Conservation (phyloP, 2,113 vertebrate species). For the Telmatochromis bifrenatus region DNA sequence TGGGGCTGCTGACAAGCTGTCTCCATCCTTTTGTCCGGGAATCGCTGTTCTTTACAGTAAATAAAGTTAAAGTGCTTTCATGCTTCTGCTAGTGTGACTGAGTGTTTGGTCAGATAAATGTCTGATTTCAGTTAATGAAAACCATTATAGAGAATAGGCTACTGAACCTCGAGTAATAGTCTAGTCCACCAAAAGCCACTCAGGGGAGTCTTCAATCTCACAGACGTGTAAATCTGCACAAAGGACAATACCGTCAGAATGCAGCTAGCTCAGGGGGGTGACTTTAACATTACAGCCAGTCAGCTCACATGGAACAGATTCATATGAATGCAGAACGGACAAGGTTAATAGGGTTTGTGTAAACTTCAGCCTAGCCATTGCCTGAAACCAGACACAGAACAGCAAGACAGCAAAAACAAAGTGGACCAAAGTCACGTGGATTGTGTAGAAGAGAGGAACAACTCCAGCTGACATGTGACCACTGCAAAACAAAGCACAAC, state of each 20-base stretch:
- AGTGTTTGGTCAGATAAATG: not conserved
- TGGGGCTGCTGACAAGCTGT: slow-evolving; percentile 22
- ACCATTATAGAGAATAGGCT: not conserved
- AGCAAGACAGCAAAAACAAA: not conserved
- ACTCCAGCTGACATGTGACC: not conserved
- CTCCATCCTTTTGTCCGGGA: slow-evolving; percentile 30
- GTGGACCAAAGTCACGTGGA: not conserved
- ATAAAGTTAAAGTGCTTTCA: slow-evolving; percentile 57
- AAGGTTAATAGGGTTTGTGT: not conserved
- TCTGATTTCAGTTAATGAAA: not conserved
- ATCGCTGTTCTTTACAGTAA: slow-evolving; percentile 53
- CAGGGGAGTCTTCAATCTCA: not conserved
- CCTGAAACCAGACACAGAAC: not conserved
- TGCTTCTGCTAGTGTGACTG: not conserved
- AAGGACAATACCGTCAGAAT: not conserved
- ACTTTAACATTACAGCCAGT: not conserved
- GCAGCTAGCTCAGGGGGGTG: not conserved
- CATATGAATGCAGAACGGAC: not conserved
- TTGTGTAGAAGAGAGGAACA: not conserved
- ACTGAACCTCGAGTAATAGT: not conserved
- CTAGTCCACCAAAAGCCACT: not conserved
- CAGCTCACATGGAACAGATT: not conserved
- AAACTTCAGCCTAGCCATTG: not conserved
- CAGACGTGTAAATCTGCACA: not conserved
- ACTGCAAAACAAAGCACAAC: not conserved